These are phyloP conservation scores for Myiotriccus ornatus DNA, from an alignment of 2,797 vertebrate species.

Conservation along the genomic window DNA sequence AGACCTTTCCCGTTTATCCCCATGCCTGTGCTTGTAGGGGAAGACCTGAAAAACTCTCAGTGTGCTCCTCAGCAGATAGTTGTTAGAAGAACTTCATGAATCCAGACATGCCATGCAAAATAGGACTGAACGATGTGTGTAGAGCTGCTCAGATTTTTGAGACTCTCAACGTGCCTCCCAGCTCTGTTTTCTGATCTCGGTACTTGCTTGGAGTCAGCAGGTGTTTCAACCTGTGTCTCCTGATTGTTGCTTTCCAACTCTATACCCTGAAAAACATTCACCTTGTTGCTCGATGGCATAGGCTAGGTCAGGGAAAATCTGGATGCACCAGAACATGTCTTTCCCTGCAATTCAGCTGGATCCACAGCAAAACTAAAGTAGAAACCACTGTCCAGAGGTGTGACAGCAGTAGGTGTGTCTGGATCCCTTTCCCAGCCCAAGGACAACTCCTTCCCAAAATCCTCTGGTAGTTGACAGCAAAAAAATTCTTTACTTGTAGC, in stretches of 20 bases:
- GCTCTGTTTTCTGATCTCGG: background rate
- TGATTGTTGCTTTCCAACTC: background rate
- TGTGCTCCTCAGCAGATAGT: background rate
- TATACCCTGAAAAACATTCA: background rate
- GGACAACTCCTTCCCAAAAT: background rate
- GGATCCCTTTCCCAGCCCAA: background rate
- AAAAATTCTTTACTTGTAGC: background rate
- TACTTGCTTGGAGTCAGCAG: background rate
- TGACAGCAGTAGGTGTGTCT: background rate
- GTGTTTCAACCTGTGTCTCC: background rate
- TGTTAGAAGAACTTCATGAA: background rate
- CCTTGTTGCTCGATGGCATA: rapidly evolving
- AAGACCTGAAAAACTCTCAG: background rate
- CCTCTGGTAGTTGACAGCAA: rapidly evolving
- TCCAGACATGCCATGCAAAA: background rate
- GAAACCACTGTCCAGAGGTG: background rate
- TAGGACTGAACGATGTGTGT: rapidly evolving
- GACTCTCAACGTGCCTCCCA: background rate
- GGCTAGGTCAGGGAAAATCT: background rate
- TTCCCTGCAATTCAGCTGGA: background rate
- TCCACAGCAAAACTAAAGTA: background rate
- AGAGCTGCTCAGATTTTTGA: background rate
- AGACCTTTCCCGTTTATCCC: background rate
- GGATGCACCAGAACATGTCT: rapidly evolving
- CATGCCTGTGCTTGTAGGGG: background rate